A percentile compares a stretch with the other conserved stretches of the same genome.
Conservation (phyloP, 2,888 invertebrate genomes). For the Drosophila kanekoi region DNA sequence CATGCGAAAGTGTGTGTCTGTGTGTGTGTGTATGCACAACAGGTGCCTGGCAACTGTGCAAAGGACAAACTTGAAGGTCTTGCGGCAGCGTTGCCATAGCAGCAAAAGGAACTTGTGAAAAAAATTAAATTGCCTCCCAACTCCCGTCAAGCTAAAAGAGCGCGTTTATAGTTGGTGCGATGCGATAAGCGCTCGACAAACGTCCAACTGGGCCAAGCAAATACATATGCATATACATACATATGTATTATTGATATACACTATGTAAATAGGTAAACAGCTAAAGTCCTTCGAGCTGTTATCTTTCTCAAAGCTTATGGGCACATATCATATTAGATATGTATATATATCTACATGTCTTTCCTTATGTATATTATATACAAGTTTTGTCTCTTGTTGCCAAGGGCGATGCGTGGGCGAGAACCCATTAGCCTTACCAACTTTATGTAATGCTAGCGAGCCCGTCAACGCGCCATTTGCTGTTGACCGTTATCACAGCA, state of each 20-base stretch:
- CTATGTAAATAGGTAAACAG: slow-evolving; percentile 39
- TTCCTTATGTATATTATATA: slow-evolving; percentile 6
- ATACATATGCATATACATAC: slow-evolving; percentile 5
- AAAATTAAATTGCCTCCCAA: slow-evolving; percentile 23
- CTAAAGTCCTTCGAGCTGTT: slow-evolving; percentile 67
- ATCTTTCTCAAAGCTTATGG: slow-evolving; percentile 46
- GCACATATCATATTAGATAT: slow-evolving; percentile 25
- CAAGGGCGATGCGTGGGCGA: slow-evolving; percentile 47
- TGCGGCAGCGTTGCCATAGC: slow-evolving; percentile 51
- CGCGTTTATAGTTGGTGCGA: slow-evolving; percentile 29
- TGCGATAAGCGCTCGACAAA: slow-evolving; percentile 58
- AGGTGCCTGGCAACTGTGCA: slow-evolving; percentile 80
- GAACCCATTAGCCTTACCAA: slow-evolving; percentile 39
- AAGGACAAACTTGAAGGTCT: slow-evolving; percentile 77
- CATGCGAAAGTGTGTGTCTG: slow-evolving; percentile 3
- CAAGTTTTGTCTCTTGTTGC: slow-evolving; percentile 32
- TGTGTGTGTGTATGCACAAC: slow-evolving; percentile 55
- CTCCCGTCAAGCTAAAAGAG: slow-evolving; percentile 40
- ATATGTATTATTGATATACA: neutral
- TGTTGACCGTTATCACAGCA: slow-evolving; percentile 65
- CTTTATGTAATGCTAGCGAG: slow-evolving; percentile 63
- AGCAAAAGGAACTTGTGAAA: slow-evolving; percentile 25
- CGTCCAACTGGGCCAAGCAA: slow-evolving; percentile 45
- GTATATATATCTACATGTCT: slow-evolving; percentile 18
- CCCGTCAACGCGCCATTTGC: slow-evolving; percentile 48